Conservation (phyloP, 2,888 invertebrate genomes). For the Dryobota labecula region DNA sequence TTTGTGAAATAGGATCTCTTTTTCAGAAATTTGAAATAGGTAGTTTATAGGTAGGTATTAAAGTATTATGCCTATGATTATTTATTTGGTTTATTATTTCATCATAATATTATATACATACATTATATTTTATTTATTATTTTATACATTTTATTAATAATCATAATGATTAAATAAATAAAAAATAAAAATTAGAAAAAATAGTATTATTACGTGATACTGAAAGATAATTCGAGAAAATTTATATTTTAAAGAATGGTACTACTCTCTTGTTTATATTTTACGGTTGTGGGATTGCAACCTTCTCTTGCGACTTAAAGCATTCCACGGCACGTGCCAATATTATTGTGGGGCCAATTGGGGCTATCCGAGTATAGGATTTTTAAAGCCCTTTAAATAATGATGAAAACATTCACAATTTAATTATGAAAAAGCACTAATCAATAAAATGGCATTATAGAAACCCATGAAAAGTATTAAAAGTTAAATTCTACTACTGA, state of each 20-base stretch:
- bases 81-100: no score
- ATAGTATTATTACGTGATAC: background rate
- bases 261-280: background rate
- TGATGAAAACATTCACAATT: no score
- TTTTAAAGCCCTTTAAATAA: background rate
- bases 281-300: conserved; percentile 9
- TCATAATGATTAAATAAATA: no score
- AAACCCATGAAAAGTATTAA: no score
- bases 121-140: no score
- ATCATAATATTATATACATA: no score
- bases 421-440: background rate
- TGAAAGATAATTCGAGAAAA: background rate
- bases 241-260: background rate
- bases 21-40: background rate
- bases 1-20: background rate
- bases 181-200: no score
- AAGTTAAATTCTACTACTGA: no score
- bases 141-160: no score
- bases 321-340: conserved; percentile 1
- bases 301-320: conserved; percentile 10
- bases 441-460: no score
- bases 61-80: background rate
- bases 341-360: background rate
- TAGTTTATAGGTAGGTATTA: background rate
- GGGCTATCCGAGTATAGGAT: background rate